These are phyloP conservation scores for Megalopta genalis DNA, from an alignment of 1,140 invertebrate species.

Conservation along the genomic window DNA sequence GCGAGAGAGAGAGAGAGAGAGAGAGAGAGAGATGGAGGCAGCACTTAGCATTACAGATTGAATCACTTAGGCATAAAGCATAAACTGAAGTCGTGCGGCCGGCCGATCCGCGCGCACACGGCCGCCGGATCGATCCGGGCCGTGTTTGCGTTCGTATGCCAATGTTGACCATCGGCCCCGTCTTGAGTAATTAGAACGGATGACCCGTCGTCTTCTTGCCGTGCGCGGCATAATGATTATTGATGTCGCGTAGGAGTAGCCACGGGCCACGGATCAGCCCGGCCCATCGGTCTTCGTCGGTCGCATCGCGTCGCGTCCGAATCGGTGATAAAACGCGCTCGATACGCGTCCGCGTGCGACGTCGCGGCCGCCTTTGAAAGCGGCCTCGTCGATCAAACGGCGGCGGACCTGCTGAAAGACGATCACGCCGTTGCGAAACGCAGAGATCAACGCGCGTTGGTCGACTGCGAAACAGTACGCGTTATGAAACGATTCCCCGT, in stretches of 20 bases:
- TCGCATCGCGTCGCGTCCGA: neutral
- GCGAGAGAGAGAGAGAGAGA: no score
- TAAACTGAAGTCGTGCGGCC: slow-evolving; percentile 30
- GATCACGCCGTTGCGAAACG: neutral
- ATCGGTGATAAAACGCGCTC: neutral
- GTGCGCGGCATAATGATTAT: slow-evolving; percentile 44
- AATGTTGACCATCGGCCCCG: slow-evolving; percentile 43
- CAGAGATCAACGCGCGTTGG: neutral
- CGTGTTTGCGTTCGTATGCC: slow-evolving; percentile 21
- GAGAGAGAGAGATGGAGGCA: neutral
- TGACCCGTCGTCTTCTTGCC: slow-evolving; percentile 46
- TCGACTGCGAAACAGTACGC: slow-evolving; percentile 20
- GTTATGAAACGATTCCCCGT: slow-evolving; percentile 31
- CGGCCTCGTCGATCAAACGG: neutral
- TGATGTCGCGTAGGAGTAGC: slow-evolving; percentile 16
- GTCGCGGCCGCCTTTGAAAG: neutral
- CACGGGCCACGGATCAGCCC: neutral
- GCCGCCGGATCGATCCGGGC: slow-evolving; percentile 33
- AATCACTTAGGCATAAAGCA: slow-evolving; percentile 29
- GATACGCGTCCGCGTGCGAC: neutral
- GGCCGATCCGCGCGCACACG: slow-evolving; percentile 12
- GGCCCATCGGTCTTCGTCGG: neutral
- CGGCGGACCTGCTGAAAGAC: neutral
- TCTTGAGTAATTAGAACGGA: slow-evolving; percentile 64
- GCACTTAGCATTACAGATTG: slow-evolving; percentile 36